Evolutionary conservation across 2,113 vertebrate genomes (phyloP).

Genomic region (Ranitomeya variabilis): DNA sequence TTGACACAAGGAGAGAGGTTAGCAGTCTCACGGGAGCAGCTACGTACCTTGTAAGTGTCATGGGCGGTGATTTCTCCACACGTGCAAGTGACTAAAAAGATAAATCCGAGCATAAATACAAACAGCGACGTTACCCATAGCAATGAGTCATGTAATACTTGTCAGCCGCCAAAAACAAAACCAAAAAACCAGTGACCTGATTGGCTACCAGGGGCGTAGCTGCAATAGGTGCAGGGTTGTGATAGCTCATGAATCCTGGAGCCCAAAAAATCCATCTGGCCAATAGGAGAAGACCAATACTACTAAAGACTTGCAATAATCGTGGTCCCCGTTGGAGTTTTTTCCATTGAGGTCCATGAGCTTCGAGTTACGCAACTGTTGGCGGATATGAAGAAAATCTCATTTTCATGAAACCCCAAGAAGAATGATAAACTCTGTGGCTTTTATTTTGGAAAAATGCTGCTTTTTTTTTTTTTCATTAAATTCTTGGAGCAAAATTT

Average conservation of each 20-base stretch:
- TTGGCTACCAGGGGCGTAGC: too few species aligned
- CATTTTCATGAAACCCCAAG: neutral
- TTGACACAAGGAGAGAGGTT: slow-evolving; percentile 26
- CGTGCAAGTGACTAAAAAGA: neutral
- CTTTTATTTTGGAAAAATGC: neutral
- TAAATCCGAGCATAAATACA: neutral
- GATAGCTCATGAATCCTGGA: too few species aligned
- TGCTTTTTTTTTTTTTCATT: too few species aligned
- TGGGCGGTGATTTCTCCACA: neutral
- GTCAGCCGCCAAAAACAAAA: neutral
- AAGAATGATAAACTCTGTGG: neutral
- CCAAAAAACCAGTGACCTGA: neutral
- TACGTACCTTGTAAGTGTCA: neutral
- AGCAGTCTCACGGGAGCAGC: neutral
- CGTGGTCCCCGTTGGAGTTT: too few species aligned
- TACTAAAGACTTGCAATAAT: too few species aligned
- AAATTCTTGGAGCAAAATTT: too few species aligned
- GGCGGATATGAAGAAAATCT: too few species aligned
- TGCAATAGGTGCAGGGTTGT: too few species aligned
- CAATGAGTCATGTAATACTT: neutral
- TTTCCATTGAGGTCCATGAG: too few species aligned
- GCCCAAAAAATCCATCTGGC: too few species aligned
- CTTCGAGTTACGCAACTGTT: too few species aligned
- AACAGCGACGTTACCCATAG: neutral
- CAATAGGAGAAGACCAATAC: too few species aligned